Evolutionary conservation across 2,797 vertebrate species (phyloP), one percentile per base, ranked within the genome.

Genomic region (Neosilurus mollespiculum): DNA sequence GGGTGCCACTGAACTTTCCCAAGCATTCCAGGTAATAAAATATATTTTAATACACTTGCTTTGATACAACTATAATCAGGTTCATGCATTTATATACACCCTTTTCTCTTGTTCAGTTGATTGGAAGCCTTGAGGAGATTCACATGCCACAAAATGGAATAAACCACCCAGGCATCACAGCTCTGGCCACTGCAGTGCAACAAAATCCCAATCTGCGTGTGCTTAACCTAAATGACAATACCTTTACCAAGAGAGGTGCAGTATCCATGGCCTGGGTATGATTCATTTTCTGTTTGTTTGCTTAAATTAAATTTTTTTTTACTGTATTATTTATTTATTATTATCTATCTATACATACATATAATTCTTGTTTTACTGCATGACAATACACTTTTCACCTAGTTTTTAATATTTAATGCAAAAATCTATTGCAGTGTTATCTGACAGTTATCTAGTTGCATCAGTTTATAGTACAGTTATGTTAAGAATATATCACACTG

Each of bases 111-210:
- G 87, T 51, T 0, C 87, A 99, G 98, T 78, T 96, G 88, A 96
- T 99, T n/a, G 97, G 98, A 59, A 99, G 97, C 78, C 92, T 99
- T 89, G 96, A 98, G 91, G 98, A 99, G 88, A 94, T 99, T 62
- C 95, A 99, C 87, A 97, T 99, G 97, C 97, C 98, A 4, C 98
- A 99, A 92, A 99, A 99, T 70, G 98, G 98, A 83, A 99, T 99
- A 89, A 99, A 97, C 87, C 96, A 99, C 82, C 90, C 94, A 0
- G 98, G 98, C 0, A 93, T 99, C 86, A 96, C 95, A 0, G 97
- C 97, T 0, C 90, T 99, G 90, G 98, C 98, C 66, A 92, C 93
- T 62, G 97, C 98, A 37, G 94, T 99, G 84, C 94, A 96, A 84
- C 91, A 96, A 77, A 99, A 97, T 90, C 89, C 95, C 0, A 89